Conservation (phyloP, 2,113 vertebrate species). For the Indicator maculatus region DNA sequence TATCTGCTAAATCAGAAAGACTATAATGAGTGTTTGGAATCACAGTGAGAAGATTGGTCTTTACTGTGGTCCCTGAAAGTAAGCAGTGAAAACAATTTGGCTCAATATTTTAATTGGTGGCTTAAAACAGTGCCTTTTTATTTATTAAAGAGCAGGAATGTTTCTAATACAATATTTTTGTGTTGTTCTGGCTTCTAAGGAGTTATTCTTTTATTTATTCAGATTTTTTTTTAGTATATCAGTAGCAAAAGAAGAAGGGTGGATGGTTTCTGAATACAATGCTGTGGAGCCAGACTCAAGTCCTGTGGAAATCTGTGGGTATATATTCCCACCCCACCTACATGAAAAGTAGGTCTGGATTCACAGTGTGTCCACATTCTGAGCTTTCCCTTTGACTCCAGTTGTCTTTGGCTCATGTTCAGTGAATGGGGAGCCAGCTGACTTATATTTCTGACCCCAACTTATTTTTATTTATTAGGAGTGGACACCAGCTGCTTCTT, state of each 20-base stretch:
- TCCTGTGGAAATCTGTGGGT: background rate
- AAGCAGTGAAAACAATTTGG: background rate
- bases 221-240: background rate
- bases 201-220: background rate
- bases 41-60: background rate
- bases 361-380: background rate
- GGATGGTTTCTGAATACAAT: background rate
- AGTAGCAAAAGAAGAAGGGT: background rate
- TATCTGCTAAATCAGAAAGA: background rate
- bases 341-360: background rate
- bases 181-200: background rate
- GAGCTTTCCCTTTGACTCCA: slow-evolving; percentile 38
- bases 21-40: background rate
- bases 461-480: slow-evolving; percentile 67
- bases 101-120: background rate
- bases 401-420: slow-evolving; percentile 46
- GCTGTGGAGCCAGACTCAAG: background rate
- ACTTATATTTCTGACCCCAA: slow-evolving; percentile 52
- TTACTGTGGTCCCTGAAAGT: background rate
- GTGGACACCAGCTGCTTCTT: slow-evolving; percentile 59
- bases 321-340: background rate
- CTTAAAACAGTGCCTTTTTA: background rate
- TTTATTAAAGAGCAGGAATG: background rate
- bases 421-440: slow-evolving; percentile 32
- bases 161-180: background rate